Percentiles rank a stretch among this genome's conserved stretches.
Conservation (phyloP, 2,113 vertebrate species). For the Aix galericulata region DNA sequence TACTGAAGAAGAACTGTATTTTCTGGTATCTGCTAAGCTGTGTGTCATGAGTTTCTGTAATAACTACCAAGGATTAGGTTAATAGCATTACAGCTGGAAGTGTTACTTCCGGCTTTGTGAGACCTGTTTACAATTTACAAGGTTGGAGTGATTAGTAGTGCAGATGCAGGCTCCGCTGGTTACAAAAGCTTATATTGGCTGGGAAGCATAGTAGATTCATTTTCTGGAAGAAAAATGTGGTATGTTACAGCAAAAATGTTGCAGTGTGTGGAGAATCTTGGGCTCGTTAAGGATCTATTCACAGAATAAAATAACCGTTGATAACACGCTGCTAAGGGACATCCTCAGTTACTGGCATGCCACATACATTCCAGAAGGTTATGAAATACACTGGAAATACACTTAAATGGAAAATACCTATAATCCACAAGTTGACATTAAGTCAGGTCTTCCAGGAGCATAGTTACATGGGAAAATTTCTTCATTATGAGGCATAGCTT, state of each 20-base stretch:
- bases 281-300: constrained; percentile 15
- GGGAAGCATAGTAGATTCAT: neutral
- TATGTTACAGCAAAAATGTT: constrained; percentile 15
- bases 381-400: neutral
- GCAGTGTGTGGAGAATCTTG: constrained; percentile 14
- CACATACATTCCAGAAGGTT: neutral
- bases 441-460: neutral
- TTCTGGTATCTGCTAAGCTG: constrained; percentile 37
- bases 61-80: constrained; percentile 62
- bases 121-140: constrained; percentile 56
- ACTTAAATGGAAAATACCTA: neutral
- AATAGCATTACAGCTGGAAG: constrained; percentile 62
- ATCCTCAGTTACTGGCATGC: neutral
- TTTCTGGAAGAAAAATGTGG: constrained; percentile 37
- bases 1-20: constrained; percentile 23
- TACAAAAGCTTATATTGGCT: constrained; percentile 34
- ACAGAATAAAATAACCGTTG: neutral
- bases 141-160: constrained; percentile 67
- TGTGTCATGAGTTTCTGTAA: constrained; percentile 43
- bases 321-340: neutral
- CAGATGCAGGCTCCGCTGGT: constrained; percentile 43
- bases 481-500: rapidly evolving
- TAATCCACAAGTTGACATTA: neutral
- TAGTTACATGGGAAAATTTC: neutral
- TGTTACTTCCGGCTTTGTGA: constrained; percentile 55